These are phyloP conservation scores for Eudasyphora cyanicolor DNA, from an alignment of 2,888 invertebrate genomes.

Conservation along the genomic window DNA sequence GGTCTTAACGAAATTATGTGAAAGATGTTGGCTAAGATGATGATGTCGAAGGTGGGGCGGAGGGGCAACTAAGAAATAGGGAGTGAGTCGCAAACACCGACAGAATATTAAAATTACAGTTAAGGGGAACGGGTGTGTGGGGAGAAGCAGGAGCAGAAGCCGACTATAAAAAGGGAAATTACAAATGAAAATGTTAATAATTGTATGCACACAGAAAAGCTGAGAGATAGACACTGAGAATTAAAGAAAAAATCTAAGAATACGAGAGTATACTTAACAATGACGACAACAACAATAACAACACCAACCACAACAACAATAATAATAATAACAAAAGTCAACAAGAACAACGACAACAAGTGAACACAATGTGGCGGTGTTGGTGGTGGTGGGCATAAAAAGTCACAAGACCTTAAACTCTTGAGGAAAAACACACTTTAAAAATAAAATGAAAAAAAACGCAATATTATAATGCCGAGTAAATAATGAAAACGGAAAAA, in stretches of 20 bases:
- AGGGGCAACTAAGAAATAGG: not conserved
- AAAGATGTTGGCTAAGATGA: constrained; percentile 26
- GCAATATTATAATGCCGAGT: not conserved
- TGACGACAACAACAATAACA: not conserved
- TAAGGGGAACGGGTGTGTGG: no score
- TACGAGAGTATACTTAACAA: not conserved
- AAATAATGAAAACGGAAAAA: not conserved
- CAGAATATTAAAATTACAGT: not conserved
- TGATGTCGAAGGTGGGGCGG: not conserved
- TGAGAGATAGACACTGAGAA: not conserved
- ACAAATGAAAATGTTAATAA: constrained; percentile 33
- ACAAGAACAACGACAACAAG: not conserved
- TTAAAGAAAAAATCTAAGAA: constrained; percentile 24
- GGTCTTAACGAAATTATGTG: constrained; percentile 13
- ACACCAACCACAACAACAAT: not conserved
- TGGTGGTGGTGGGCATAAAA: constrained; percentile 6
- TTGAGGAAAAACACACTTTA: constrained; percentile 39
- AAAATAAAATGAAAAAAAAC: constrained; percentile 40
- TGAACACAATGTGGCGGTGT: not conserved
- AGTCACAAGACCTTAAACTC: constrained; percentile 65
- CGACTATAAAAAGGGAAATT: not conserved
- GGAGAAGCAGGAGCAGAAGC: not conserved
- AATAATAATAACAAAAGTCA: not conserved
- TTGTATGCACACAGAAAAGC: constrained; percentile 22
- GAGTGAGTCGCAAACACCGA: not conserved